Base-by-base conservation (phyloP, 2,113 vertebrate genomes). In the Gymnogyps californianus region DNA sequence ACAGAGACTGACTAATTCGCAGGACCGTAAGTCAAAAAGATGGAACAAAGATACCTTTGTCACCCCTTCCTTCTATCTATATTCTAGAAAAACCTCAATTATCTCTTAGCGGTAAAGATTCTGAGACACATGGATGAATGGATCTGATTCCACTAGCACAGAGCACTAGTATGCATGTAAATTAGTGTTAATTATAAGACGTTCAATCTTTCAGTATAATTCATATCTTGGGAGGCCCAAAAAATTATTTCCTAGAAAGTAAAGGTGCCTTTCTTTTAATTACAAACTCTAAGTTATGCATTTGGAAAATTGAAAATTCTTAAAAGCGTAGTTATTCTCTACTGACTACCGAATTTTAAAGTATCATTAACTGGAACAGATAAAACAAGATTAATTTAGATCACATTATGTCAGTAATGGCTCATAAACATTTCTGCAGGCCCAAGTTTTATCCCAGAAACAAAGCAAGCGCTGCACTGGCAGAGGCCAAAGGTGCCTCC, bases 211-310 rank as follows among this genome's bases (percentile, higher is more conserved):
- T 87, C 55, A 40, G 47, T 52, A 78, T 75, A 75, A 95, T 74
- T 93, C 71, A 64, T 58, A 57, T 49, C 83, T 90, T 89, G 80
- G 71, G 86, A 96, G 51, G 69, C 64, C 16, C 46, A 38, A 57
- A 92, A 93, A 94, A 29, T 12, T 67, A 87, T 95, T 96, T 95
- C 10, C 52, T 81, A 31, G 67, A 90, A 95, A 71, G 65, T 80
- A 95, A 97, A 94, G 67, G 72, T 94, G 95, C 67, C 83, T 90
- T 94, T 94, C 71, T 67, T 93, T 93, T 94, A 95, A 93, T 96
- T 90, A 87, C 59, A 93, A 78, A 40, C 59, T 89, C 14, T 92
- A 84, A 94, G n/a, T 81, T 90, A 92, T 52, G 69, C 47, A 75
- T 87, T 95, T 81, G 64, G 38, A 90, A 96, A 94, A 94, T 1